These are phyloP conservation scores for Nannobrachium achirus DNA, from an alignment of 2,113 vertebrate species.

Conservation along the genomic window DNA sequence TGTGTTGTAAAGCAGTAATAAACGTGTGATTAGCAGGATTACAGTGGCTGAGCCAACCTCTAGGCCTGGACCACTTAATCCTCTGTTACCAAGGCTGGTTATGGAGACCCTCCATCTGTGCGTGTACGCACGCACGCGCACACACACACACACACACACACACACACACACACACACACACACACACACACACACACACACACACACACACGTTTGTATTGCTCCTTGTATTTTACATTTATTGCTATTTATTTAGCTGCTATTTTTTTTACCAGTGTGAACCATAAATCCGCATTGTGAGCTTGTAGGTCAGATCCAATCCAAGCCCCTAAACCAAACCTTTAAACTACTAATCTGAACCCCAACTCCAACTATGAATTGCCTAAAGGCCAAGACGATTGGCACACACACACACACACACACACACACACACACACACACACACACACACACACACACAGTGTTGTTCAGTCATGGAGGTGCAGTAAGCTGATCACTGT, in stretches of 20 bases:
- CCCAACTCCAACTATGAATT: no score
- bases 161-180: neutral
- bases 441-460: constrained; percentile 1
- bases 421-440: neutral
- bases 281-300: no score
- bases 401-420: neutral
- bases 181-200: neutral
- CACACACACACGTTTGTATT: no score
- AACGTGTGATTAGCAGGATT: constrained; percentile 45
- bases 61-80: constrained; percentile 28
- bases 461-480: neutral
- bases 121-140: neutral
- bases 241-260: no score
- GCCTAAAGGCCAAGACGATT: no score
- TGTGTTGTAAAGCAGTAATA: constrained; percentile 16
- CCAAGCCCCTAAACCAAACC: no score
- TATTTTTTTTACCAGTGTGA: no score
- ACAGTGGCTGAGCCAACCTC: constrained; percentile 21
- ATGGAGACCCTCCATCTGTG: neutral
- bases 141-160: neutral
- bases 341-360: no score
- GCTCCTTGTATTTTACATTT: no score
- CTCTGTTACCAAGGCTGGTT: neutral
- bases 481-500: neutral
- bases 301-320: no score